These are phyloP conservation scores for Hippocampus barbouri DNA, from an alignment of 2,113 vertebrate genomes.

Conservation along the genomic window DNA sequence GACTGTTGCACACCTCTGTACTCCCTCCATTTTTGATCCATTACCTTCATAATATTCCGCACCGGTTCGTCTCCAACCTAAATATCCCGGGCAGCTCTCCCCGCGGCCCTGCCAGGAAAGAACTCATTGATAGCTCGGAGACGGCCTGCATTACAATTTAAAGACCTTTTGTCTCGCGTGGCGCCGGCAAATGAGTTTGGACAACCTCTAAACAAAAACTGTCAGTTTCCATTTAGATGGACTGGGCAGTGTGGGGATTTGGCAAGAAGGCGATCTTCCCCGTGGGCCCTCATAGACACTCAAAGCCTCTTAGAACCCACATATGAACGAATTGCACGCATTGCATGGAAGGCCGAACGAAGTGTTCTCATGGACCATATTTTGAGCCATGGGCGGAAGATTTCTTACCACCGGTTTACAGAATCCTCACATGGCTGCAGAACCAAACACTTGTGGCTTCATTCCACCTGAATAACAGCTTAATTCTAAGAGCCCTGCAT, in stretches of 20 bases:
- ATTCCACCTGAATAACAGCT: slow-evolving; percentile 14
- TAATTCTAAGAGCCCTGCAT: background rate
- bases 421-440: slow-evolving; percentile 25
- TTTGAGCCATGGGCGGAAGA: background rate
- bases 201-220: slow-evolving; percentile 75
- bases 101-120: slow-evolving; percentile 49
- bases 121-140: slow-evolving; percentile 60
- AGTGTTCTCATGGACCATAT: background rate
- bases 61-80: slow-evolving; percentile 61
- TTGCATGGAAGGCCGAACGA: background rate
- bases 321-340: slow-evolving; percentile 13
- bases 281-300: slow-evolving; percentile 57
- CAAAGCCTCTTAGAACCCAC: slow-evolving; percentile 42
- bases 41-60: slow-evolving; percentile 66
- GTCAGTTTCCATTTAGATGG: slow-evolving; percentile 68
- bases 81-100: slow-evolving; percentile 49
- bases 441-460: slow-evolving; percentile 14
- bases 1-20: slow-evolving; percentile 49
- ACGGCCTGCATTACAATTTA: slow-evolving; percentile 64
- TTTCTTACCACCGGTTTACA: slow-evolving; percentile 34
- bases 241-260: slow-evolving; percentile 56
- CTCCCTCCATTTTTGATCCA: slow-evolving; percentile 63
- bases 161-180: slow-evolving; percentile 61
- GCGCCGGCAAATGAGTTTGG: slow-evolving; percentile 69
- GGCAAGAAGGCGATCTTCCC: slow-evolving; percentile 62